Evolutionary conservation across 2,888 invertebrate genomes (phyloP).

Genomic region (Lochmaea capreae): DNA sequence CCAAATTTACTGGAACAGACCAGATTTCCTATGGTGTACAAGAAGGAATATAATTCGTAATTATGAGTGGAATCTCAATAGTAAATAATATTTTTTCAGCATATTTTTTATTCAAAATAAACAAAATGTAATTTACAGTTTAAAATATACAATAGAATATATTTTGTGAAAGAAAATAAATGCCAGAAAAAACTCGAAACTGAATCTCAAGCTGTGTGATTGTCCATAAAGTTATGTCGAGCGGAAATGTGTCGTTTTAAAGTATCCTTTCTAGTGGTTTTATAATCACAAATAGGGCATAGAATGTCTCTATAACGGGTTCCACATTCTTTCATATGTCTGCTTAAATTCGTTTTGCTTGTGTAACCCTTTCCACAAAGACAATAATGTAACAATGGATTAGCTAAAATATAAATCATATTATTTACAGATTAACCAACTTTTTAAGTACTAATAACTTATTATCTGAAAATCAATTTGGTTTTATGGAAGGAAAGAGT

Average conservation of each 20-base stretch:
- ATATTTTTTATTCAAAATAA: too few relatives aligned
- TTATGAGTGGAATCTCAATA: too few relatives aligned
- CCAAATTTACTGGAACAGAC: too few relatives aligned
- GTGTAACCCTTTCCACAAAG: slow-evolving; percentile 43
- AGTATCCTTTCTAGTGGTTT: slow-evolving; percentile 13
- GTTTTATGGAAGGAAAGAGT: slow-evolving; percentile 2
- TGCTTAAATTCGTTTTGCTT: slow-evolving; percentile 39
- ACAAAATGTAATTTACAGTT: too few relatives aligned
- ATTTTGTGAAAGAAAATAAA: too few relatives aligned
- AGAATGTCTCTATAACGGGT: slow-evolving; percentile 13
- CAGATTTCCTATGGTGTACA: too few relatives aligned
- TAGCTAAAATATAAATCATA: background rate
- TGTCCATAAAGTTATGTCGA: background rate
- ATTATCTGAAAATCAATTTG: slow-evolving; percentile 4
- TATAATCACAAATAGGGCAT: slow-evolving; percentile 23
- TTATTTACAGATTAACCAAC: background rate
- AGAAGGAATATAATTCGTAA: too few relatives aligned
- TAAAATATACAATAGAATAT: too few relatives aligned
- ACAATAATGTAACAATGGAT: slow-evolving; percentile 19
- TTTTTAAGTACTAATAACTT: too few relatives aligned
- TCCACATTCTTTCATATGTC: slow-evolving; percentile 43
- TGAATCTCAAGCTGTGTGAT: background rate
- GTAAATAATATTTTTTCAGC: too few relatives aligned
- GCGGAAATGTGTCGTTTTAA: slow-evolving; percentile 19
- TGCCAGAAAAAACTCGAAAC: too few relatives aligned